Percentiles rank a stretch among this genome's conserved stretches.
Conservation (phyloP, 2,113 vertebrate genomes). For the Prunella fulvescens region DNA sequence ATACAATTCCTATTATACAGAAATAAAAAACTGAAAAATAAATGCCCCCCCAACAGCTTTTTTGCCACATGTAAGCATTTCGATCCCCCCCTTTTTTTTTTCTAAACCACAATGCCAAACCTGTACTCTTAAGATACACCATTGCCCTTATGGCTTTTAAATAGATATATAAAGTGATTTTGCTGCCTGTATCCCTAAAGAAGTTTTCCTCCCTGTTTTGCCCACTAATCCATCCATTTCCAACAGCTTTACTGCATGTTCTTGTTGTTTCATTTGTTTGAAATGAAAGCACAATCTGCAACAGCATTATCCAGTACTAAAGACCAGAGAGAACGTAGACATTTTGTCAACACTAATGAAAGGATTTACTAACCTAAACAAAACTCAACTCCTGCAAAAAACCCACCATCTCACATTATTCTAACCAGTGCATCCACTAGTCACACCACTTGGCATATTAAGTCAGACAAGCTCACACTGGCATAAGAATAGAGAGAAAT, state of each 20-base stretch:
- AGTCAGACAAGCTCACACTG: neutral
- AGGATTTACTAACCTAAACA: neutral
- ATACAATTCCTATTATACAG: neutral
- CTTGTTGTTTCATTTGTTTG: neutral
- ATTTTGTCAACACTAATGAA: neutral
- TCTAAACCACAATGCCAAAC: neutral
- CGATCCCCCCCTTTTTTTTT: neutral
- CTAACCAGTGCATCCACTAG: neutral
- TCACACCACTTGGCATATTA: neutral
- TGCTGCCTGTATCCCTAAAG: neutral
- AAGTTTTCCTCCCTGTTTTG: neutral
- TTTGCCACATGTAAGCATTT: neutral
- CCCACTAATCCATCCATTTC: neutral
- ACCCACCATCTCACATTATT: neutral
- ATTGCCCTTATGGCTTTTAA: neutral
- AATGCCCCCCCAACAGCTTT: rapidly evolving
- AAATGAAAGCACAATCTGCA: neutral
- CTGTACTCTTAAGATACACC: neutral
- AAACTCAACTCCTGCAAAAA: neutral
- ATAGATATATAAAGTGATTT: neutral
- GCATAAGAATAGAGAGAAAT: neutral
- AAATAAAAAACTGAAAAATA: neutral
- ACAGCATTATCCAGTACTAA: neutral
- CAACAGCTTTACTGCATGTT: neutral
- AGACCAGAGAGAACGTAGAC: neutral